phyloP scores from a whole-genome alignment of 1,140 invertebrate species.

The Trichonephila clavipes region DNA sequence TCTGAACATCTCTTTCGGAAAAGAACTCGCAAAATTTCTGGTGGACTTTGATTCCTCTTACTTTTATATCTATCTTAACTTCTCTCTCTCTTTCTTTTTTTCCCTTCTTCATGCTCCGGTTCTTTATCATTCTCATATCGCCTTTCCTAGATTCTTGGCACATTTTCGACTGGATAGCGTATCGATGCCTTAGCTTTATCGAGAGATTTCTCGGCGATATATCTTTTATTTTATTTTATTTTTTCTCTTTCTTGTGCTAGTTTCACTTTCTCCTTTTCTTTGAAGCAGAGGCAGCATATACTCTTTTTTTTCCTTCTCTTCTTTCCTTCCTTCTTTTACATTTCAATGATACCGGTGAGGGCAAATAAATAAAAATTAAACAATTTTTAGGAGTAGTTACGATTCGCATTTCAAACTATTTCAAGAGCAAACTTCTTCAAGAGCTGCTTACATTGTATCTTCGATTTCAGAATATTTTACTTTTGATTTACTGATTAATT shows the following conservation, averaged over 20 bases:
- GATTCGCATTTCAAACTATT: too few relatives aligned
- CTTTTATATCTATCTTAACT: neutral
- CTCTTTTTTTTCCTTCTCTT: too few relatives aligned
- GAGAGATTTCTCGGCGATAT: neutral
- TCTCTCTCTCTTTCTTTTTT: neutral
- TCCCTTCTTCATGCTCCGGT: neutral
- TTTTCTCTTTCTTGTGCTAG: neutral
- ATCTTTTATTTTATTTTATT: neutral
- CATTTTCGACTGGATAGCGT: constrained; percentile 9
- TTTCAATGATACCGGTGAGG: too few relatives aligned
- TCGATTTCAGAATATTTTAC: too few relatives aligned
- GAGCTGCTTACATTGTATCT: too few relatives aligned
- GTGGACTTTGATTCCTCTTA: constrained; percentile 38
- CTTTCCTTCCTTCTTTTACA: too few relatives aligned
- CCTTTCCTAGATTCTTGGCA: neutral
- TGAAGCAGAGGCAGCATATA: neutral
- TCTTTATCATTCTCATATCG: constrained; percentile 35
- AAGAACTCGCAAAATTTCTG: constrained; percentile 32
- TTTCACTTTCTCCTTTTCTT: neutral
- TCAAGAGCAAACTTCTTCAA: too few relatives aligned
- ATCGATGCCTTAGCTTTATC: constrained; percentile 30
- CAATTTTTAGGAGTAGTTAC: too few relatives aligned
- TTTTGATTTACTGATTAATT: too few relatives aligned
- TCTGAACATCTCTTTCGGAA: constrained; percentile 12
- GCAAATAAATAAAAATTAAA: too few relatives aligned